Evolutionary conservation across 2,113 vertebrate genomes (phyloP).

Genomic region (Nothocercus nigrocapillus): DNA sequence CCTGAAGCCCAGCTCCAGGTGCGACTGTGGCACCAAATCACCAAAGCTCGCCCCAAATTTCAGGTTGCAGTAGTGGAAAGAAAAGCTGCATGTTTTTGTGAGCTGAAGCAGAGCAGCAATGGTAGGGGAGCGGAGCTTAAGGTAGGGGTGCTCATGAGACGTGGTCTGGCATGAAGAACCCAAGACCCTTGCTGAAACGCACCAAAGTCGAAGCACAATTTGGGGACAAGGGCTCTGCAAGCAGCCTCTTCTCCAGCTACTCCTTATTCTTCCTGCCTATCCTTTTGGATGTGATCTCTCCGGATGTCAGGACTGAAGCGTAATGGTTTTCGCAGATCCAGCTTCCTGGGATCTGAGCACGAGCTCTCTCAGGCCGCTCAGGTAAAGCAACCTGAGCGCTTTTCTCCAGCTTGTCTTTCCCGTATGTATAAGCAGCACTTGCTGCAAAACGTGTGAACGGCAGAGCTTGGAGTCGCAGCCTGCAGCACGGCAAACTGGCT

Average conservation of each 20-base stretch:
- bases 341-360: not conserved
- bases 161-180: not conserved
- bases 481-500: conserved; percentile 83
- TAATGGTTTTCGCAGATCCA: not conserved
- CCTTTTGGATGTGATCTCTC: not conserved
- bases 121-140: not conserved
- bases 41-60: not conserved
- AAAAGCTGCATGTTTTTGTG: not conserved
- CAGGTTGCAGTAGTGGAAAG: fast-evolving
- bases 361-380: not conserved
- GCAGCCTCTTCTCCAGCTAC: not conserved
- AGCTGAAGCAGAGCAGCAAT: not conserved
- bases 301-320: not conserved
- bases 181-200: not conserved
- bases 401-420: conserved; percentile 48
- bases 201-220: not conserved
- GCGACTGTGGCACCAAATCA: not conserved
- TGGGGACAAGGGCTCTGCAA: not conserved
- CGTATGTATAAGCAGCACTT: conserved; percentile 70
- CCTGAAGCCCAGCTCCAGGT: no score
- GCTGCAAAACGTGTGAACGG: conserved; percentile 81
- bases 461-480: conserved; percentile 84
- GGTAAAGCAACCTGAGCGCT: not conserved
- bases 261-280: not conserved
- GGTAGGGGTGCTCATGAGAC: not conserved